Evolutionary conservation across 2,888 invertebrate species (phyloP), one percentile per base, ranked within the genome.

Genomic region (Parnassius apollo): DNA sequence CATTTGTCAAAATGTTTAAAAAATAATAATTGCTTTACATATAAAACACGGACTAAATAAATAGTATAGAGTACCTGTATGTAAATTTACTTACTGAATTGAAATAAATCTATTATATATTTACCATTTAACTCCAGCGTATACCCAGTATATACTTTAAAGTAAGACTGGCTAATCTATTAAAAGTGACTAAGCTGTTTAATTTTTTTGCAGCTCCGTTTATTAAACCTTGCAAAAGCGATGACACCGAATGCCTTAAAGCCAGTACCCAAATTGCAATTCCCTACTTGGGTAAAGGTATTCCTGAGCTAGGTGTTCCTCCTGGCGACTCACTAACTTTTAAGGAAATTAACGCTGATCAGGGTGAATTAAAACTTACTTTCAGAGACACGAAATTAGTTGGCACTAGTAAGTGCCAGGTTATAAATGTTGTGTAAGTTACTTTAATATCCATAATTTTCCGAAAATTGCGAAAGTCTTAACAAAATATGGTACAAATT

Each of bases 381-480:
- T 75, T 81, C n/a, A 66, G 25, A 0, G 65, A 80, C 8, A 2
- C 76, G 10, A 55, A 49, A 1, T 59, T 81, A 2, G 12, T 11
- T 1, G 74, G 77, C 0, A 22, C 72, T 0, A 64, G 64, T 8
- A 62, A 76, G 10, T 75, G 75, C 64, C 68, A 71, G 10, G 48
- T 80, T n/a, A 4, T 67, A 9, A 62, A 71, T 12, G 13, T 81
- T 1, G 57, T 55, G 83, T 84, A 69, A 79, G 81, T 42, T 9
- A 18, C 50, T 50, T 50, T 2, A 18, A 18, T 35, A 35, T 35
- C 4, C 4, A 35, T 35, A 35, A 35, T 35, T 35, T 35, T 35
- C 35, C 7, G 35, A 35, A 35, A 35, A 35, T 35, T 35, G 35
- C 35, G 0, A 35, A 35, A 35, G 0, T 1, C 0, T 35, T 35